Evolutionary conservation across 2,797 vertebrate species (phyloP), one percentile per base, ranked within the genome.

Genomic region (Tiaroga cobitis): DNA sequence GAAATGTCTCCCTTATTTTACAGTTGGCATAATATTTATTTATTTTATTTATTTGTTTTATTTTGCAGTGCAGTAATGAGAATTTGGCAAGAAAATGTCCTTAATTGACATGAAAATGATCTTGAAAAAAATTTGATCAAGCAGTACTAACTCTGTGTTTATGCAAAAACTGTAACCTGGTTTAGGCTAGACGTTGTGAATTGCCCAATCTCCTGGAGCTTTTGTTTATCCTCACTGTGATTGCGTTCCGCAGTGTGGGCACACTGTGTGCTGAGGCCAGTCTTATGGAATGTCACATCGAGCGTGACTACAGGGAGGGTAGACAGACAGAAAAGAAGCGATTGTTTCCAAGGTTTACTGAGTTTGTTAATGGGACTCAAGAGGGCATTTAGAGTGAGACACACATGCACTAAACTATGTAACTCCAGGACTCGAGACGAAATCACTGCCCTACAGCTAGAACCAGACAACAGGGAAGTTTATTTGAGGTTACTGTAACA

Each of bases 241-340:
- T 82, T 67, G 56, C 0, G 18, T 56, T 68, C 10, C 54, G n/a
- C 46, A 16, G 10, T 51, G 72, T 81, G 80, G 46, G 67, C 67
- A 69, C 11, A 4, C 67, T 26, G 37, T 73, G 51, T 51, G 63
- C 82, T 84, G 63, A 77, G 74, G 46, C 37, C 46, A 51, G 82
- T 69, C 46, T 76, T 91, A 87, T 89, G 91, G 93, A 94, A 94
- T 92, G 90, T 93, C 91, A 89, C 73, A 65, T 81, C 92, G 93
- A 94, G 92, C 92, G 85, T 93, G 92, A 92, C 90, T 26, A 91
- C 90, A 91, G 86, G 87, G 84, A 89, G 61, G 90, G 61, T 18
- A 90, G 87, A 93, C 90, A 91, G 74, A 43, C 37, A 24, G 19
- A 84, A 84, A 94, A 94, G 92, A 88, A 92, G 67, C 61, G 90